phyloP scores from a whole-genome alignment of 1,140 invertebrate species.

The Chelonus insularis region DNA sequence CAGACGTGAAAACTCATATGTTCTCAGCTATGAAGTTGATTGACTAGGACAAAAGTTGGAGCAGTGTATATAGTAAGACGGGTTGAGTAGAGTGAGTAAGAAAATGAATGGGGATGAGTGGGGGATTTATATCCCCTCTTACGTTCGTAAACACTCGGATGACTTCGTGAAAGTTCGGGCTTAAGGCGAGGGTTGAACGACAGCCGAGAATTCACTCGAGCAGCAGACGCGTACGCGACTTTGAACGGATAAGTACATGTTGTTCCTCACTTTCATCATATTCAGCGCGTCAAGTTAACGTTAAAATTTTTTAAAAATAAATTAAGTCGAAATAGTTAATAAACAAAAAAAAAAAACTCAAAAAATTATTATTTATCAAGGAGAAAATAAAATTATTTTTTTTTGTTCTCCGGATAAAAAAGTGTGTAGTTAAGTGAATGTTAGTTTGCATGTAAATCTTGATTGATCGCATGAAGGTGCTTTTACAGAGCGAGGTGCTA shows the following conservation, averaged over 20 bases:
- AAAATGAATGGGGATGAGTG: not conserved
- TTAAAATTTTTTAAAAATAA: no score
- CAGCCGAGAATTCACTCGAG: conserved; percentile 42
- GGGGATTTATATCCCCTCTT: not conserved
- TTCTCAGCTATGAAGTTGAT: no score
- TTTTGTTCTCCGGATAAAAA: not conserved
- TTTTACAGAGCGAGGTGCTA: conserved; percentile 15
- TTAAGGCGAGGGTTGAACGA: conserved; percentile 40
- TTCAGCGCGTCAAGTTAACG: no score
- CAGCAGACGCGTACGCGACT: conserved; percentile 57
- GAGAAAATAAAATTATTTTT: not conserved
- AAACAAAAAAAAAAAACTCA: not conserved
- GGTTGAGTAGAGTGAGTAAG: no score
- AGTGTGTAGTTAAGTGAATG: not conserved
- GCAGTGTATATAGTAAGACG: no score
- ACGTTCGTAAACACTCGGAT: conserved; percentile 26
- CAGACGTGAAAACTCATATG: no score
- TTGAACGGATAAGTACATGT: conserved; percentile 40
- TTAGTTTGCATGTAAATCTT: not conserved
- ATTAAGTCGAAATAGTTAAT: no score
- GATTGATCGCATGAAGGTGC: conserved; percentile 9
- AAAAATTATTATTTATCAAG: not conserved
- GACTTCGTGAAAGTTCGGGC: not conserved
- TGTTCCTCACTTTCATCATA: no score
- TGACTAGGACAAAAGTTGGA: no score